These are phyloP conservation scores for Drosophila albomicans DNA, from an alignment of 1,140 invertebrate species.

Conservation along the genomic window DNA sequence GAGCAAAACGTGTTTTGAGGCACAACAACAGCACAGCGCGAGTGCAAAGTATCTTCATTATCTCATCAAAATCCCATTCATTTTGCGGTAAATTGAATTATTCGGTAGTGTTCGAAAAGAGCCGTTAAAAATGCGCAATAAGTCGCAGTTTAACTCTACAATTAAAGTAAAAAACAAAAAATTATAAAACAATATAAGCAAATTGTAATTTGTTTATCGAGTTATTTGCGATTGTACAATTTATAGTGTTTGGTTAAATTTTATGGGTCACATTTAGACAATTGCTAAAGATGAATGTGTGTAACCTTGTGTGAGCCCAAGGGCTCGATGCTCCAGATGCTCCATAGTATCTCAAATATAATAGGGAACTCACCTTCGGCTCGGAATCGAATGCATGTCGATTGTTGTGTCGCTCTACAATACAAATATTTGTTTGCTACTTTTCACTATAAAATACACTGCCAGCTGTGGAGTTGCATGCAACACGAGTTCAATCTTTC, in stretches of 20 bases:
- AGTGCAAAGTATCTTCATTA: conserved; percentile 24
- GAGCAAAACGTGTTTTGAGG: conserved; percentile 26
- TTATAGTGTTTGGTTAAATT: not conserved
- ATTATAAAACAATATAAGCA: not conserved
- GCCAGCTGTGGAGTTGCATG: not conserved
- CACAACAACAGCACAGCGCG: conserved; percentile 9
- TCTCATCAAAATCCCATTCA: conserved; percentile 37
- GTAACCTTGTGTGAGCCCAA: conserved; percentile 29
- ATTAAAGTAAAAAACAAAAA: conserved; percentile 3
- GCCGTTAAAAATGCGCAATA: conserved; percentile 10
- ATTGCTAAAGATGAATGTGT: conserved; percentile 18
- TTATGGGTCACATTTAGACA: conserved; percentile 20
- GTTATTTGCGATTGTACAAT: not conserved
- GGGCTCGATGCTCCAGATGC: conserved; percentile 44
- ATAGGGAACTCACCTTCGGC: conserved; percentile 50
- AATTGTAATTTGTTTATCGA: not conserved
- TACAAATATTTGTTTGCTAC: conserved; percentile 25
- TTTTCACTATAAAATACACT: conserved; percentile 8
- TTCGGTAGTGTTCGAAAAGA: conserved; percentile 22
- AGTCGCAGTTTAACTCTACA: not conserved
- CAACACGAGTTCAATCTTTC: too few relatives aligned
- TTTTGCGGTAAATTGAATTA: conserved; percentile 43
- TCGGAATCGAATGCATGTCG: conserved; percentile 43
- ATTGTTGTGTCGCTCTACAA: conserved; percentile 43
- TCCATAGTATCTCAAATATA: conserved; percentile 35